These are phyloP conservation scores for Agrochola macilenta DNA, from an alignment of 2,888 invertebrate genomes.

Conservation along the genomic window DNA sequence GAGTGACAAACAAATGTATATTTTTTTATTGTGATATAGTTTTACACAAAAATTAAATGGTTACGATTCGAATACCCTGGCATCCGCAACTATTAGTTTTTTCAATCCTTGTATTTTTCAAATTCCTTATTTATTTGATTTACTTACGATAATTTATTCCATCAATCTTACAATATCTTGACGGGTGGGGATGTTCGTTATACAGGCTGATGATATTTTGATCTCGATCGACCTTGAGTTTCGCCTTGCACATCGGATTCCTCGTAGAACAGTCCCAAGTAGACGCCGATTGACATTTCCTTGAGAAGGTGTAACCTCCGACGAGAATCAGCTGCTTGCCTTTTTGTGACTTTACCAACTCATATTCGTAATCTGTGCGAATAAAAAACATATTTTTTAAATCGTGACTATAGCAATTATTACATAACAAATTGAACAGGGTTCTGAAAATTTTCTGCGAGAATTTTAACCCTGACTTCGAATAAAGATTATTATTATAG, in stretches of 20 bases:
- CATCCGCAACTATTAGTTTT: neutral
- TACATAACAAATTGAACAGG: neutral
- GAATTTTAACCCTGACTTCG: neutral
- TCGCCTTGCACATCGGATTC: slow-evolving; percentile 61
- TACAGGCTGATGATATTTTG: slow-evolving; percentile 29
- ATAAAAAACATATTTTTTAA: neutral
- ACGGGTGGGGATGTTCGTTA: slow-evolving; percentile 52
- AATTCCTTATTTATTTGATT: neutral
- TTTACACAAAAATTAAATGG: neutral
- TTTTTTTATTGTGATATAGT: neutral
- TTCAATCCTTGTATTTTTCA: neutral
- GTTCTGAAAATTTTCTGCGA: neutral
- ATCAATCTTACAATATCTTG: slow-evolving; percentile 29
- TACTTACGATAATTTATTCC: slow-evolving; percentile 9
- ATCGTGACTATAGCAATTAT: neutral
- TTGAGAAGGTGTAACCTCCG: slow-evolving; percentile 70
- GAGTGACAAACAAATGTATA: too few relatives aligned
- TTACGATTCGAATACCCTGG: too few relatives aligned
- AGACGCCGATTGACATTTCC: slow-evolving; percentile 44
- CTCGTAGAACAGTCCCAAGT: slow-evolving; percentile 66
- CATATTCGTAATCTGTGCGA: slow-evolving; percentile 39
- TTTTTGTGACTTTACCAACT: slow-evolving; percentile 55
- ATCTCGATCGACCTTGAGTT: slow-evolving; percentile 37
- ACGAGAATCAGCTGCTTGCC: slow-evolving; percentile 68
- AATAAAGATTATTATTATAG: neutral